These are phyloP conservation scores for Cryptomyrus ogoouensis DNA, from an alignment of 2,113 vertebrate genomes.

Conservation along the genomic window DNA sequence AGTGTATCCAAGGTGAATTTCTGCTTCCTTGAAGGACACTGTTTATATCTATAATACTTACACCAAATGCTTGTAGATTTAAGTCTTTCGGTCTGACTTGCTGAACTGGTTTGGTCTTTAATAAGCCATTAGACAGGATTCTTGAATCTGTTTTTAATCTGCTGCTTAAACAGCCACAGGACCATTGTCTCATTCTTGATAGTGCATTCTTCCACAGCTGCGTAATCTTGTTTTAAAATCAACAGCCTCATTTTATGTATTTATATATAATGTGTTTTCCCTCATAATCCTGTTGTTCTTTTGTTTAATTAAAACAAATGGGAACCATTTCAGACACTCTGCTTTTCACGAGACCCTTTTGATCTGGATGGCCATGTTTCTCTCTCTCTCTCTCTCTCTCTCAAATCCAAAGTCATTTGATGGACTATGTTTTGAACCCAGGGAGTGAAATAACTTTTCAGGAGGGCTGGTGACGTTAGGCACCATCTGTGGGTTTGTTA, in stretches of 20 bases:
- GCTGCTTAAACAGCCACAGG: constrained; percentile 48
- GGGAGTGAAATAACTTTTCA: background rate
- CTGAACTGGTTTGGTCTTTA: constrained; percentile 29
- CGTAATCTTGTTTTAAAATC: constrained; percentile 43
- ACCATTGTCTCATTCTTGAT: constrained; percentile 53
- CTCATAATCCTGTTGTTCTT: background rate
- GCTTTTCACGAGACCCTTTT: constrained; percentile 6
- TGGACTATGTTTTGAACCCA: background rate
- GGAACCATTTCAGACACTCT: constrained; percentile 23
- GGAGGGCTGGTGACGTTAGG: background rate
- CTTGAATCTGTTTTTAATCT: constrained; percentile 56
- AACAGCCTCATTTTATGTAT: constrained; percentile 20
- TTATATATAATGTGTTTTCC: constrained; percentile 25
- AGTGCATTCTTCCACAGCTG: constrained; percentile 52
- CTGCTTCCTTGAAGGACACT: background rate
- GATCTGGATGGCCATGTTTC: background rate
- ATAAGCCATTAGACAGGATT: constrained; percentile 33
- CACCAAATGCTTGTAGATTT: background rate
- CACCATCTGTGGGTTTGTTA: background rate
- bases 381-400: too few species aligned
- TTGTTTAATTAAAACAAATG: constrained; percentile 31
- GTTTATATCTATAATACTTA: background rate
- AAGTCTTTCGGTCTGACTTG: background rate
- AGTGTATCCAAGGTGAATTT: background rate
- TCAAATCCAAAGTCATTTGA: background rate